Evolutionary conservation across 1,140 invertebrate species (phyloP).

Genomic region (roundworm (Caenorhabditis elegans)): WBcel235 BX284602.5:11395001-11395500

Average conservation of each 20-base stretch:
- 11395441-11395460: background rate
- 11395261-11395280: background rate
- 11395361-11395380: slow-evolving; percentile 3
- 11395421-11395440: slow-evolving; percentile 1
- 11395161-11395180: background rate
- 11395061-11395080: background rate
- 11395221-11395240: slow-evolving; percentile 30
- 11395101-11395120: slow-evolving; percentile 13
- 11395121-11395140: background rate
- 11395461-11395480: background rate
- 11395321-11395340: background rate
- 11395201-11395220: slow-evolving; percentile 11
- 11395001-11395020: background rate
- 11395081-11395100: slow-evolving; percentile 13
- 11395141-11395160: slow-evolving; percentile 22
- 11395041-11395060: background rate
- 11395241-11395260: background rate
- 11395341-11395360: background rate
- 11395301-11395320: background rate
- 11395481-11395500: background rate
- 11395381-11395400: slow-evolving; percentile 1
- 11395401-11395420: background rate
- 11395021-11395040: background rate
- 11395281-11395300: background rate
- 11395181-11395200: slow-evolving; percentile 26